A percentile compares a stretch with the other conserved stretches of the same genome.
These are phyloP conservation scores for Chascanopsetta lugubris DNA, from an alignment of 2,113 vertebrate genomes.

Conservation along the genomic window DNA sequence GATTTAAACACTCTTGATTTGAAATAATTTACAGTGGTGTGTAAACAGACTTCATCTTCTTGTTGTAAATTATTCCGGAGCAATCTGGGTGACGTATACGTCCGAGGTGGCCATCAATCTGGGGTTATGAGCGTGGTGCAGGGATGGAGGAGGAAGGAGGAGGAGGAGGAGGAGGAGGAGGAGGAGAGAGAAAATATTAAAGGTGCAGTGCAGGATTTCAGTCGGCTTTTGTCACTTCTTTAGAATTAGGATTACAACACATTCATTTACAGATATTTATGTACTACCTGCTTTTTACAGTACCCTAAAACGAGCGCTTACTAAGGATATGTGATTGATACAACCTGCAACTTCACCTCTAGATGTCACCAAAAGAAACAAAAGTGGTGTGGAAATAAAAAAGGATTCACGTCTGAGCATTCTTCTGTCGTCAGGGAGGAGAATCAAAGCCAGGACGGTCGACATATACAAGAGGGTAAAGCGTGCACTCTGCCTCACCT, in stretches of 20 bases:
- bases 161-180: conserved; percentile 18
- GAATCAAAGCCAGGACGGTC: background rate
- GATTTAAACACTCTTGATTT: conserved; percentile 25
- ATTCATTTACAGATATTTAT: no score
- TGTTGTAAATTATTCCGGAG: conserved; percentile 43
- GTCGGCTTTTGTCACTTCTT: no score
- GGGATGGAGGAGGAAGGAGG: conserved; percentile 30
- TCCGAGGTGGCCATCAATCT: conserved; percentile 57
- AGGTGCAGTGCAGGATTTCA: no score
- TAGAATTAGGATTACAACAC: no score
- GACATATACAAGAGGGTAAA: background rate
- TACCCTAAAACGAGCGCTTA: no score
- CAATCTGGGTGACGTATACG: conserved; percentile 14
- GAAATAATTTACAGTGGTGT: conserved; percentile 25
- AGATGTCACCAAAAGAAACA: no score
- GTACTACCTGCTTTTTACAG: no score
- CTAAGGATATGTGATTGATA: no score
- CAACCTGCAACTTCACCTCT: no score
- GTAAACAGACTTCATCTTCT: conserved; percentile 32
- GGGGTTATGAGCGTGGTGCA: conserved; percentile 38
- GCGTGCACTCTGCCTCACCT: conserved; percentile 39
- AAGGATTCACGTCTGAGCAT: no score
- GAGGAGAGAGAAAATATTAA: conserved; percentile 35
- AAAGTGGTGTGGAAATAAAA: no score
- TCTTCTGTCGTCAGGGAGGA: conserved; percentile 11